Conservation (phyloP, 2,888 invertebrate genomes). For the Hedya salicella region DNA sequence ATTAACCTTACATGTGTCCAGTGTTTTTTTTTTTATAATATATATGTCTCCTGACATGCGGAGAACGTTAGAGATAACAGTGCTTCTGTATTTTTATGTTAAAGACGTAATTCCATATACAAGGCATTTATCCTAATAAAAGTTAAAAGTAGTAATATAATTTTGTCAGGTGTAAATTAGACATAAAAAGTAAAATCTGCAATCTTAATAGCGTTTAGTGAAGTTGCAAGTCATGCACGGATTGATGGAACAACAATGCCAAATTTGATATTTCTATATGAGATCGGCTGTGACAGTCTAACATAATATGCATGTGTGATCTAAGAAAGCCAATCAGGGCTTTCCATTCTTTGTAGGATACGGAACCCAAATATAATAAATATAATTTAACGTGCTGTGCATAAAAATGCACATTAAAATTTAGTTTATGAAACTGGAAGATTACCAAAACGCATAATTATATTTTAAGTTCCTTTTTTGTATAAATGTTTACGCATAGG, state of each 20-base stretch:
- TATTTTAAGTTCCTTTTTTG: neutral
- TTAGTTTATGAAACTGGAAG: neutral
- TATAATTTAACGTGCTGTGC: neutral
- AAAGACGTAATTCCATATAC: too few relatives aligned
- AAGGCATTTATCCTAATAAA: neutral
- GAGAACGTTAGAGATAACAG: too few relatives aligned
- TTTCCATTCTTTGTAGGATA: neutral
- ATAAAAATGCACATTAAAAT: constrained; percentile 2
- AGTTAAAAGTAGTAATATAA: neutral
- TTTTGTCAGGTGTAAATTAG: too few relatives aligned
- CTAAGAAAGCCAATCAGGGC: neutral
- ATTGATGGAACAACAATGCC: neutral
- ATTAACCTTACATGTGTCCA: too few relatives aligned
- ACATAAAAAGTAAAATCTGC: too few relatives aligned
- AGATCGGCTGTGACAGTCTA: neutral
- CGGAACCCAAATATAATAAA: neutral
- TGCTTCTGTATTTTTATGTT: neutral
- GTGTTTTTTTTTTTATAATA: too few relatives aligned
- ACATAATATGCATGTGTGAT: neutral
- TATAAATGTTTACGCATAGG: neutral
- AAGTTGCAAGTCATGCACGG: too few relatives aligned
- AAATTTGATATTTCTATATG: neutral
- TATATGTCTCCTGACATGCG: too few relatives aligned
- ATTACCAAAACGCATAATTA: neutral
- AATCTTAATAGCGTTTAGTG: too few relatives aligned